Evolutionary conservation across 2,888 invertebrate species (phyloP), one percentile per base, ranked within the genome.

Genomic region (Allophyes oxyacanthae): DNA sequence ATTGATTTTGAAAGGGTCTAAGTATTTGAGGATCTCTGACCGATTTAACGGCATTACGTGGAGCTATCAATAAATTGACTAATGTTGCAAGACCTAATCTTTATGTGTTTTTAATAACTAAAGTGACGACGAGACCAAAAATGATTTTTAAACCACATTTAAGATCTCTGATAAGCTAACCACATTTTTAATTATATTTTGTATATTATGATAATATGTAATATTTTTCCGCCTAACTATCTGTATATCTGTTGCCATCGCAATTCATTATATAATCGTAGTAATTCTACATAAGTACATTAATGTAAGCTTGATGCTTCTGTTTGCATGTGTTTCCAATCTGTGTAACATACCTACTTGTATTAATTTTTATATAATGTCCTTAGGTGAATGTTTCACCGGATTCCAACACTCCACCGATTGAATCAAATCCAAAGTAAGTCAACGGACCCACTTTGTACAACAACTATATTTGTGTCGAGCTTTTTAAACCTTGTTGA

Each of bases 251-350:
- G 26, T 32, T 10, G 11, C 28, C 26, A 45, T n/a, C 37, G 14
- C 14, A 20, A 28, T 11, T 15, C 20, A 41, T 0, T 2, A 6
- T 28, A 28, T 28, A 8, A 28, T 8, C 28, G 28, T 6, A 41
- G 33, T 37, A 8, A 10, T 6, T n/a, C 2, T 26, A 32, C 3
- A 44, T 14, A 14, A 44, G 20, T 52, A 30, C 33, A 44, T n/a
- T 65, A 49, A 37, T 20, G 8, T 38, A 34, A 45, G 54, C 49
- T 45, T 42, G 4, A 37, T n/a, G 40, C 15, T 30, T 48, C 45
- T 52, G 25, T 49, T 36, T 60, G 60, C 44, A 60, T 60, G 34
- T 50, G 54, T 45, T 36, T 26, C 26, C 13, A 33, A 37, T 34
- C 11, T 20, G 15, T 15, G n/a, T 9, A 44, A 26, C 25, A 34